A percentile compares a stretch with the other conserved stretches of the same genome.
Evolutionary conservation across 1,140 invertebrate species (phyloP).

Genomic region (Drosophila ficusphila): DNA sequence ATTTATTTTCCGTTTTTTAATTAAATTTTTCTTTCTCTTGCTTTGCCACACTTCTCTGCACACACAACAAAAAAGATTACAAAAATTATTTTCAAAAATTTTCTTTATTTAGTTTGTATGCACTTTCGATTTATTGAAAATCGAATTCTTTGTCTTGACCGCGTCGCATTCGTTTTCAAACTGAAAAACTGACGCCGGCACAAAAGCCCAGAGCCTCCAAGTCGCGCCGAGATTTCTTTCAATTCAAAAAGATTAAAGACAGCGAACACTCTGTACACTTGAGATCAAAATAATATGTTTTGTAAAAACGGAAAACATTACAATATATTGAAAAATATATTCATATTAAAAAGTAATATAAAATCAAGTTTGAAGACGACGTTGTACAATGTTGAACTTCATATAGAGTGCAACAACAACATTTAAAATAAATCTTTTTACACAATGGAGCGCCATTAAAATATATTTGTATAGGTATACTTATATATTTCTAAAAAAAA

Average conservation of each 20-base stretch:
- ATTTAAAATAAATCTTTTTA: too few species aligned
- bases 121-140: conserved; percentile 11
- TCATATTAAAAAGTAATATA: too few species aligned
- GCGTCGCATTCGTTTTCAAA: conserved; percentile 45
- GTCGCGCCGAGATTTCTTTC: conserved; percentile 72
- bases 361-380: too few species aligned
- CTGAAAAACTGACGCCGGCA: conserved; percentile 54
- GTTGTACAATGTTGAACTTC: too few species aligned
- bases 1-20: conserved; percentile 18
- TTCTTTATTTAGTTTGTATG: neutral
- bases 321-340: too few species aligned
- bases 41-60: conserved; percentile 3
- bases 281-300: neutral
- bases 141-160: conserved; percentile 26
- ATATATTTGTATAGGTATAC: too few species aligned
- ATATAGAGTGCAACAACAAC: too few species aligned
- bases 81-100: neutral
- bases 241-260: conserved; percentile 77
- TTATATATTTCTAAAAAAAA: too few species aligned
- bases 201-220: conserved; percentile 37
- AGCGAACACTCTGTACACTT: conserved; percentile 3
- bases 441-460: too few species aligned
- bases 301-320: too few species aligned
- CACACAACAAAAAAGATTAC: neutral
- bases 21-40: neutral